Conservation (phyloP, 2,888 invertebrate species). For the Ectemnius cavifrons region DNA sequence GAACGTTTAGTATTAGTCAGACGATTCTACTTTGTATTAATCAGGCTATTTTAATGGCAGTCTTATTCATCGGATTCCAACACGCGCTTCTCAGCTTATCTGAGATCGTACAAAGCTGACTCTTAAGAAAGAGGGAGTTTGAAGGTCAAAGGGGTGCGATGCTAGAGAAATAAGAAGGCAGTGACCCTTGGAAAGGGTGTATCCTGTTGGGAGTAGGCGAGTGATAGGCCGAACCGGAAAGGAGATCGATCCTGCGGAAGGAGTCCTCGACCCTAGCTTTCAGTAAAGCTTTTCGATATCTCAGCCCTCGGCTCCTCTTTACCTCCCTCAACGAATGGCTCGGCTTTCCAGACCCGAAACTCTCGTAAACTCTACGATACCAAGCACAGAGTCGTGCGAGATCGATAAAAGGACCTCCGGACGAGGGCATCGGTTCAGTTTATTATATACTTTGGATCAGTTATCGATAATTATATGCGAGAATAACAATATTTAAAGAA, state of each 20-base stretch:
- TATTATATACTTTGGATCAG: too few species aligned
- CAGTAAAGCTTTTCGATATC: conserved; percentile 1
- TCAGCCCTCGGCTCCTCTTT: background rate
- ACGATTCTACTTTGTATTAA: background rate
- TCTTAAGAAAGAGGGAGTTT: conserved; percentile 10
- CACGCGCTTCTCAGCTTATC: background rate
- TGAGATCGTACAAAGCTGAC: background rate
- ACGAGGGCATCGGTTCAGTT: too few species aligned
- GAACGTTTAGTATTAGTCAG: too few species aligned
- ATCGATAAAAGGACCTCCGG: too few species aligned
- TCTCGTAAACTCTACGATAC: too few species aligned
- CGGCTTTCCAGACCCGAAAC: background rate
- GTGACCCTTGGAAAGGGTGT: conserved; percentile 20
- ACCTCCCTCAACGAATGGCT: background rate
- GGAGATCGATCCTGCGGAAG: conserved; percentile 40
- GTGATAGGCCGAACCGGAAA: background rate
- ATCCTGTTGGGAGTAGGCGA: conserved; percentile 3
- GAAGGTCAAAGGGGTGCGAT: conserved; percentile 19
- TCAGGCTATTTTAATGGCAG: background rate
- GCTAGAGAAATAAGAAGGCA: conserved; percentile 29
- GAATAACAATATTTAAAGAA: too few species aligned
- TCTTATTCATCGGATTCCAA: too few species aligned
- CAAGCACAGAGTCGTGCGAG: too few species aligned
- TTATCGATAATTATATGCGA: too few species aligned
- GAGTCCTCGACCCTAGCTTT: conserved; percentile 23